Evolutionary conservation across 2,797 vertebrate species (phyloP).

Genomic region (Hylomyscus alleni): DNA sequence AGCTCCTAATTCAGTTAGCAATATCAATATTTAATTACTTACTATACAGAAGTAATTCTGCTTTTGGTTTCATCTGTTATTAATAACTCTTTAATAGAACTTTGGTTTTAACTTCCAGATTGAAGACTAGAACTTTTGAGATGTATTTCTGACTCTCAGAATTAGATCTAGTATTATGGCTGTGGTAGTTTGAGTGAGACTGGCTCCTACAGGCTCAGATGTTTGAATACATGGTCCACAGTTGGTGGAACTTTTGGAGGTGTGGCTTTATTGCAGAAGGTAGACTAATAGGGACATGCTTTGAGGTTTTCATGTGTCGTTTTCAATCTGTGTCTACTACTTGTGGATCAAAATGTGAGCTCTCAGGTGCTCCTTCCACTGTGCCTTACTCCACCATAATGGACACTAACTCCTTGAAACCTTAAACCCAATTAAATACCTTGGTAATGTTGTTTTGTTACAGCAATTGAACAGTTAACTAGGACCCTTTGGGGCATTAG

Average conservation of each 20-base stretch:
- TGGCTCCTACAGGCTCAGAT: not conserved
- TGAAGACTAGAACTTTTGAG: constrained; percentile 5
- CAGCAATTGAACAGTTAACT: not conserved
- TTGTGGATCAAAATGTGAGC: not conserved
- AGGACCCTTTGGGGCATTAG: not conserved
- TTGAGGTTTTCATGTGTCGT: not conserved
- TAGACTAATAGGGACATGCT: not conserved
- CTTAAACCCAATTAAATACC: not conserved
- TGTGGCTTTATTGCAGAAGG: not conserved
- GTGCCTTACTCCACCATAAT: not conserved
- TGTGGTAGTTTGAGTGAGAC: not conserved
- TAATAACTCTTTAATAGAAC: constrained; percentile 57
- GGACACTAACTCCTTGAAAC: too few species aligned
- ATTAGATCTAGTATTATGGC: not conserved
- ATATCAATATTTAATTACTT: constrained; percentile 67
- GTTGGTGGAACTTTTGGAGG: not conserved
- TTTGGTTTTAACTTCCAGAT: constrained; percentile 45
- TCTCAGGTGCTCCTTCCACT: not conserved
- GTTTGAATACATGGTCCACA: not conserved
- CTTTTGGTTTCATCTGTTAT: constrained; percentile 37
- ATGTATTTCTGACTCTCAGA: not conserved
- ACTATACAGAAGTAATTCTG: not conserved
- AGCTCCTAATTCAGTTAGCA: constrained; percentile 60
- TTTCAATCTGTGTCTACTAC: not conserved
- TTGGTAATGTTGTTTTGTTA: not conserved